Evolutionary conservation across 2,888 invertebrate species (phyloP), one percentile per base, ranked within the genome.

Genomic region (Halictus ligatus): DNA sequence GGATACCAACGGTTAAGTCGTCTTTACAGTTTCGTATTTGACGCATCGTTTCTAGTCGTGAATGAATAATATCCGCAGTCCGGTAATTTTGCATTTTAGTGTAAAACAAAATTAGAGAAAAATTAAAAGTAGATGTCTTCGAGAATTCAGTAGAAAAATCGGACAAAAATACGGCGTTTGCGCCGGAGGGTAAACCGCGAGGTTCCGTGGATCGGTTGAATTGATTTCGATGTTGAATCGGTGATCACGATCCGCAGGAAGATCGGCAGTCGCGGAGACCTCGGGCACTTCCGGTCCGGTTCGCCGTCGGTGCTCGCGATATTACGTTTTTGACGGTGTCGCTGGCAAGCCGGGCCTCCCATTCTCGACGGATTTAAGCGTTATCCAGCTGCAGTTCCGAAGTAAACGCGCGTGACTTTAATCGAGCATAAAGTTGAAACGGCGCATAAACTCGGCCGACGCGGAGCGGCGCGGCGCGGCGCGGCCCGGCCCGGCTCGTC

Each of bases 381-480:
- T 86, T 86, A 90, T 89, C 88, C 90, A 84, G 75, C 84, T 81
- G 86, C 81, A 89, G 88, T 88, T 89, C 78, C 81, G 83, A 89
- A 84, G 86, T 90, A 88, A 88, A 89, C 84, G 85, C 89, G 82
- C 85, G 82, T 84, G 89, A 89, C 86, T 89, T 89, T 92, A 91
- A 90, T 90, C 91, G 91, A 89, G 90, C 89, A 89, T 90, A 89
- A 91, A 91, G 86, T 84, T 91, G 87, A 91, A 90, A 91, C 89
- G 91, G 86, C 79, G 89, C 91, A 89, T 90, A 90, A 90, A 90
- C 87, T 87, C 87, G 84, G 58, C 78, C 83, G 80, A 46, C 77
- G 74, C 50, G 60, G 60, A 25, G 60, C 60, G 25, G 60, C 60
- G 1, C 83, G 80, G 40, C 78, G 58, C n/a, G 58, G 58, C 60